Evolutionary conservation across 1,140 invertebrate species (phyloP), one percentile per base, ranked within the genome.

Genomic region (Drosophila santomea): DNA sequence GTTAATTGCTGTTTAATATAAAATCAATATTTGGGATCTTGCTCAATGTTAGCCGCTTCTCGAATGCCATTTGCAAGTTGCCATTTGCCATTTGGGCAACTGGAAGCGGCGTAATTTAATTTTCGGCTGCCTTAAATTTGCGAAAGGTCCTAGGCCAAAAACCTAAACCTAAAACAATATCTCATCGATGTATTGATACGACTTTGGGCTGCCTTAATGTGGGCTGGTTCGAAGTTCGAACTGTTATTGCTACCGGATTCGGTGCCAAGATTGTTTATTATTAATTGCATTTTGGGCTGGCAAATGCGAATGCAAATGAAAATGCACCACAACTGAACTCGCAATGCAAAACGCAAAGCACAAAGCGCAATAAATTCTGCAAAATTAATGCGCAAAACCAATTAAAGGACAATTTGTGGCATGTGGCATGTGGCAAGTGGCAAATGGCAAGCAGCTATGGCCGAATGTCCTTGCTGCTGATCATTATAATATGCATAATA

Each of bases 351-450:
- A 1, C 47, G 47, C 14, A 10, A 32, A 28, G 32, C 67, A 59
- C 68, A 72, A 72, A 71, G 80, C 60, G 83, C 74, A 88, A 88
- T 86, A 88, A 86, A 86, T 86, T 86, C 51, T 86, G 82, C 82
- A 86, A 86, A 86, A 88, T 86, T 86, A 86, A 86, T 86, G 74
- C 62, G 83, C 52, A 88, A 86, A 86, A 86, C 82, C 83, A 86
- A 86, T 86, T 86, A 88, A 86, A 86, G 80, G 78, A 82, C 83
- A 82, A 77, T 77, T 88, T 80, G 66, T 76, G 76, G 72, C 74
- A 52, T 36, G 32, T 59, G 36, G 55, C 62, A 63, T 23, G 23
- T 23, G 23, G 23, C 23, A 5, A 80, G 66, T 76, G 76, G 72
- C 74, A 52, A 12, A 15, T 59, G 36, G 55, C 62, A 63, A 54